Conservation (phyloP, 2,113 vertebrate genomes). For the Otolemur garnettii region DNA sequence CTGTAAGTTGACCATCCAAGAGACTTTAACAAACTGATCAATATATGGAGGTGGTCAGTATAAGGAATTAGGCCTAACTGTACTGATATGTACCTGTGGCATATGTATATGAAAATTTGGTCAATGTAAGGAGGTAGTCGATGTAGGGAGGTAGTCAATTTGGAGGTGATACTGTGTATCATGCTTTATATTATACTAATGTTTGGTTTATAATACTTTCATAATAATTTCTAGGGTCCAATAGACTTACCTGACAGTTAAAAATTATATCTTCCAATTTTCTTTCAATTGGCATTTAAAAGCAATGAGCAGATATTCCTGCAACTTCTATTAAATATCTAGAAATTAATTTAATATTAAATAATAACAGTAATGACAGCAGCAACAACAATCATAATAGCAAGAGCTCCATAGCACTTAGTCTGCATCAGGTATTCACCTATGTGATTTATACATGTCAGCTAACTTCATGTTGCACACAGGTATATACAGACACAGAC, state of each 20-base stretch:
- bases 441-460: not conserved
- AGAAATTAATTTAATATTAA: not conserved
- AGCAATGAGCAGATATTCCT: not conserved
- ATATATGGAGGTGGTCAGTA: no score
- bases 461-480: not conserved
- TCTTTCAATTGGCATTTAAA: not conserved
- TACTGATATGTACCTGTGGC: no score
- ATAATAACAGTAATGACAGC: not conserved
- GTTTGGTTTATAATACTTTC: not conserved
- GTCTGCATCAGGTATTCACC: no score
- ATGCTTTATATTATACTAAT: not conserved
- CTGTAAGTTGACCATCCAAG: no score
- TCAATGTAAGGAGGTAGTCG: no score
- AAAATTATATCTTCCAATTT: not conserved
- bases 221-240: not conserved
- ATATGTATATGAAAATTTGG: no score
- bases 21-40: no score
- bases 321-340: not conserved
- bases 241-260: not conserved
- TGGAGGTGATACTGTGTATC: no score
- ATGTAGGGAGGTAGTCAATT: no score
- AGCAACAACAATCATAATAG: not conserved
- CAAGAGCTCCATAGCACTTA: not conserved
- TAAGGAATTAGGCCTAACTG: no score
- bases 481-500: not conserved